Conservation (phyloP, 2,113 vertebrate species). For the Saccopteryx leptura region DNA sequence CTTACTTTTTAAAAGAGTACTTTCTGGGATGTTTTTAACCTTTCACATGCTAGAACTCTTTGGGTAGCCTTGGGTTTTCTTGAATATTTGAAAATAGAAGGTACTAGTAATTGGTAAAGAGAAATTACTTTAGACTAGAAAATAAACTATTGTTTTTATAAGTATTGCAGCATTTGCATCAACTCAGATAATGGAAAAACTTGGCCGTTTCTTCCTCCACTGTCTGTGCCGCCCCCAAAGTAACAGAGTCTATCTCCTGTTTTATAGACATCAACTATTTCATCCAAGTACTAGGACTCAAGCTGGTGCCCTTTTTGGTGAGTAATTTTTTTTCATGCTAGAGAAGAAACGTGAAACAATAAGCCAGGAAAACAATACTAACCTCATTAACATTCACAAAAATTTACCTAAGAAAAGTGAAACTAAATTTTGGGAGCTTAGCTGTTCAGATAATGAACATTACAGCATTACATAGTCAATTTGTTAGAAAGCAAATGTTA, state of each 20-base stretch:
- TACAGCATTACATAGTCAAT: not conserved
- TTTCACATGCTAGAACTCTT: not conserved
- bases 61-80: not conserved
- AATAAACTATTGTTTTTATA: constrained; percentile 6
- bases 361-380: constrained; percentile 58
- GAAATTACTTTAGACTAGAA: constrained; percentile 22
- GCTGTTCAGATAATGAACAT: not conserved
- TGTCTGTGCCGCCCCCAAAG: not conserved
- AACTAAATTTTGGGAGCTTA: not conserved
- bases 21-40: not conserved
- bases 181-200: not conserved
- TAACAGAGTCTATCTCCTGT: not conserved
- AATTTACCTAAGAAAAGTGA: constrained; percentile 26
- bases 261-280: not conserved
- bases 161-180: constrained; percentile 1
- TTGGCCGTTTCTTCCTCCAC: not conserved
- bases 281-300: not conserved
- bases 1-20: constrained; percentile 14
- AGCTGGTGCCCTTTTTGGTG: not conserved
- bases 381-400: constrained; percentile 64
- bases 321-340: constrained; percentile 57
- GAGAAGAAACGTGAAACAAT: constrained; percentile 54
- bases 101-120: constrained; percentile 48
- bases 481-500: constrained; percentile 17
- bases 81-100: constrained; percentile 48